Evolutionary conservation across 1,140 invertebrate genomes (phyloP), one percentile per base, ranked within the genome.

Genomic region (Calliopsis andreniformis): DNA sequence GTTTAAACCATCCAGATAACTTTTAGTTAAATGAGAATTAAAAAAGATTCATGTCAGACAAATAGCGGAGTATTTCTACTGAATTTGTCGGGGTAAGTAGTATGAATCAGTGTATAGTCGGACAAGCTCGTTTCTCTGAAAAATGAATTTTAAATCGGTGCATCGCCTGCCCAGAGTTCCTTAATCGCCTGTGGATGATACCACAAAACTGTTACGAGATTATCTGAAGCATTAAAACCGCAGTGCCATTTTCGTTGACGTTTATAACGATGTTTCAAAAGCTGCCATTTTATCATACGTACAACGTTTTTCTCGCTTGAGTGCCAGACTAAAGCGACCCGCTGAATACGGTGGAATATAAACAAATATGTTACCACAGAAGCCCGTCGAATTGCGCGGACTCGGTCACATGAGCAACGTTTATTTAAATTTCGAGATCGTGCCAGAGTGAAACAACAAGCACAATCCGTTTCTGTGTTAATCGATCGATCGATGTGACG

Each of bases 301-400:
- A 8, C 32, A 18, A 16, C 49, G 32, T 69, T 58, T 39, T 14
- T 0, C 16, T 5, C 5, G 10, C 16, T 2, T 3, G 32, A 25
- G n/a, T 30, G 8, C 25, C 53, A n/a, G 42, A 47, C 14, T 3
- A 16, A 16, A 45, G 12, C 53, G 14, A 45, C 10, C 3, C 18
- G 0, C 12, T 39, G 59, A 43, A 30, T 25, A 45, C 55, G 55
- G 25, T 61, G 42, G 14, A 61, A 70, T 61, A 47, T 47, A 35
- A 70, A 70, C 42, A 35, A 39, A 61, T n/a, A 12, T 8, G 62
- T 45, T 30, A 10, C n/a, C 35, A 25, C 25, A 30, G 28, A 56
- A 18, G 18, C 8, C 10, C 2, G 3, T 35, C 23, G 4, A 55
- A 42, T n/a, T 28, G 28, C 35, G 7, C 66, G n/a, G 1, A 18